Evolutionary conservation across 1,140 invertebrate species (phyloP).

Genomic region (Drosophila jambulina): DNA sequence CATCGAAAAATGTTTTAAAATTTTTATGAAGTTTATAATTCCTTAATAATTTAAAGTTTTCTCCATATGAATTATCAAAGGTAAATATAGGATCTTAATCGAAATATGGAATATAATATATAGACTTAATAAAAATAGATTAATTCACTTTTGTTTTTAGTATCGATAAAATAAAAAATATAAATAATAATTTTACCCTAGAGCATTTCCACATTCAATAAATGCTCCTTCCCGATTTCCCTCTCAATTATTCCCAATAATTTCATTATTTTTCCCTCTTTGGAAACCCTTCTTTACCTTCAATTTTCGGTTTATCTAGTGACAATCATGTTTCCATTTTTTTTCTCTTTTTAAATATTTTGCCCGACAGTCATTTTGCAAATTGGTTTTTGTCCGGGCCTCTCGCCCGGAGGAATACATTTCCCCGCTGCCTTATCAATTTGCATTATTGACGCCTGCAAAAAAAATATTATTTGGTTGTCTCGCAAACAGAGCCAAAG

Average conservation of each 20-base stretch:
- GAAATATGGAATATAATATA: too few species aligned
- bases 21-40: too few species aligned
- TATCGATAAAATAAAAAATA: too few species aligned
- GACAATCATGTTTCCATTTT: slow-evolving; percentile 17
- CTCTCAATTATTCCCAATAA: slow-evolving; percentile 13
- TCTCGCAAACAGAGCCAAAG: slow-evolving; percentile 17
- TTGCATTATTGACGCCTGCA: slow-evolving; percentile 64
- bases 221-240: background rate
- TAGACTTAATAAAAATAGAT: too few species aligned
- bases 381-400: slow-evolving; percentile 50
- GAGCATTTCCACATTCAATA: background rate
- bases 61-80: too few species aligned
- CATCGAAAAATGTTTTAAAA: too few species aligned
- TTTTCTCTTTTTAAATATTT: slow-evolving; percentile 22
- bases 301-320: slow-evolving; percentile 36
- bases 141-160: too few species aligned
- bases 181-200: too few species aligned
- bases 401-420: slow-evolving; percentile 3
- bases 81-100: too few species aligned
- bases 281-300: background rate
- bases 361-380: slow-evolving; percentile 40
- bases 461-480: slow-evolving; percentile 40
- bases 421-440: slow-evolving; percentile 55
- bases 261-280: background rate
- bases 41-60: too few species aligned